Evolutionary conservation across 2,888 invertebrate genomes (phyloP), one percentile per base, ranked within the genome.

Genomic region (Pterobdella sp.): DNA sequence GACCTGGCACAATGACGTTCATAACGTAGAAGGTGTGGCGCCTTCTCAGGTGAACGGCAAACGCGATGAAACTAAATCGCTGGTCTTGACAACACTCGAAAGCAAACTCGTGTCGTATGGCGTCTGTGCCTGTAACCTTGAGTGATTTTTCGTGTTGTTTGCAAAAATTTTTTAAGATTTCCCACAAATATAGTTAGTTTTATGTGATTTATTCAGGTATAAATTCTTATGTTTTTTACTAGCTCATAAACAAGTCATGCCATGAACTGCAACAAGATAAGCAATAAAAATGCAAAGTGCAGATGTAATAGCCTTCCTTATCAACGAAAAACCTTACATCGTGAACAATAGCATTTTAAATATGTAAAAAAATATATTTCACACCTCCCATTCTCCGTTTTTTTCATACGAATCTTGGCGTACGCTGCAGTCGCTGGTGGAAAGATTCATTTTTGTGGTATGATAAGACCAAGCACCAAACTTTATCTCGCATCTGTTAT

Each of bases 1-100:
- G 77, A 14, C 78, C 77, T 22, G 78, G 78, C 52, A 78, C 72
- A 10, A 78, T 78, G 69, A 78, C 77, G 68, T 78, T 78, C 77
- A 78, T 77, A 72, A 78, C 77, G 73, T 78, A 78, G 74, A 78
- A 78, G n/a, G 77, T 78, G 68, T 77, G 77, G 7, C 77, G 66
- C 29, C 78, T 56, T n/a, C 75, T 68, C 37, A 78, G 70, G 68
- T 76, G 69, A 37, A 78, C 65, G 18, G 73, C 32, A 65, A 78
- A 78, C 49, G 42, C 68, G 29, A 78, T 74, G 75, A 77, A 74
- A 31, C 76, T 74, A 66, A 77, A 78, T 22, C 75, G 67, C 68
- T 77, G 76, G 34, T 74, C 69, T 0, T 75, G 77, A 68, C 77
- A 78, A 71, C 77, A 77, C n/a, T 73, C 77, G 65, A 78, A 78